Evolutionary conservation across 2,888 invertebrate species (phyloP).

Genomic region (Masnerella sp.): DNA sequence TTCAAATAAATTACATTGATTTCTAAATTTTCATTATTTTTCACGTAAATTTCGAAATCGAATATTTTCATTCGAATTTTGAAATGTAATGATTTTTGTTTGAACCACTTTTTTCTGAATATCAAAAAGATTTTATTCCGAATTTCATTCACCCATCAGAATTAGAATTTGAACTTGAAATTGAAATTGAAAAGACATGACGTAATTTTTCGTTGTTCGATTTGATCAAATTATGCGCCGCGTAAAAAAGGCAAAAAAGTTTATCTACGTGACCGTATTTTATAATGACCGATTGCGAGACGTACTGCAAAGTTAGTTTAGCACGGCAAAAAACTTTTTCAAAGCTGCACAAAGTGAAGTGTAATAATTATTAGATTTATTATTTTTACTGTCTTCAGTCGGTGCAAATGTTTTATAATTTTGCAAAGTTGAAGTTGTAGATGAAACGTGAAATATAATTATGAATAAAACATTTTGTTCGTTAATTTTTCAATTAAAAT

Average conservation of each 20-base stretch:
- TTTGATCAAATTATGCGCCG: constrained; percentile 14
- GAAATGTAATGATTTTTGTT: no score
- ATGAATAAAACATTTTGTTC: no score
- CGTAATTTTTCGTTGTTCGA: constrained; percentile 32
- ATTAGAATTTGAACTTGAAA: constrained; percentile 9
- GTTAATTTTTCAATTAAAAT: no score
- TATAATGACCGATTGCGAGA: constrained; percentile 11
- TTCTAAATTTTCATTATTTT: no score
- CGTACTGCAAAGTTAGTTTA: constrained; percentile 13
- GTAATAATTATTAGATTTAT: not conserved
- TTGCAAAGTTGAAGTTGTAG: no score
- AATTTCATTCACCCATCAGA: not conserved
- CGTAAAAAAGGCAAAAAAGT: constrained; percentile 17
- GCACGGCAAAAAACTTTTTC: constrained; percentile 7
- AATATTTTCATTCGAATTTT: no score
- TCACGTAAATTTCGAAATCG: no score
- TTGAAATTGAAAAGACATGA: constrained; percentile 6
- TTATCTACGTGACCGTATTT: constrained; percentile 22
- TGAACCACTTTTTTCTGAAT: constrained; percentile 5
- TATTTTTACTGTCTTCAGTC: not conserved
- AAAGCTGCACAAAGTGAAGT: constrained; percentile 1
- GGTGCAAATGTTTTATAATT: no score
- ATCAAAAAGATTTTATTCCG: not conserved
- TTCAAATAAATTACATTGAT: no score
- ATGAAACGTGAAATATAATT: no score